Conservation (phyloP, 1,140 invertebrate genomes). For the Drosophila guanche region DNA sequence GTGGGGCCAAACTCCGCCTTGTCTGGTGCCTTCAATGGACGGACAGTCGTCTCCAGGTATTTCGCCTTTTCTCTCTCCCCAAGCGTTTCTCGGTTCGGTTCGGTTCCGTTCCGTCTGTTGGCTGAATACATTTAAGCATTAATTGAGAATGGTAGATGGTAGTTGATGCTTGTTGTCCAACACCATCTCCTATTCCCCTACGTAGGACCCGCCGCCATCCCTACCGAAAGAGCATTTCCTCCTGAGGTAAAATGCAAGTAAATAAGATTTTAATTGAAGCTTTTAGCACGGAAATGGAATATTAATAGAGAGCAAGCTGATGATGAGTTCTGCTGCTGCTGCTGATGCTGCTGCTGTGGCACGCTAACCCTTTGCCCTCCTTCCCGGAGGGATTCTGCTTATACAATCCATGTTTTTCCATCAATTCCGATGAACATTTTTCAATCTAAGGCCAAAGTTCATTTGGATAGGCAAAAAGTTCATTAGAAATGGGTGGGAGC, state of each 20-base stretch:
- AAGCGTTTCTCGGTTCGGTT: conserved; percentile 8
- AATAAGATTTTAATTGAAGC: conserved; percentile 73
- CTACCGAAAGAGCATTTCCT: too few species aligned
- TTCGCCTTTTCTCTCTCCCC: conserved; percentile 1
- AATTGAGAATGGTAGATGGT: conserved; percentile 27
- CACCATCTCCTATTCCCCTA: too few species aligned
- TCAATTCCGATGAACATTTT: conserved; percentile 32
- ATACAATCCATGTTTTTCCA: background rate
- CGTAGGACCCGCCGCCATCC: too few species aligned
- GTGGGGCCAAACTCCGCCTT: too few species aligned
- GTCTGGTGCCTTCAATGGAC: background rate
- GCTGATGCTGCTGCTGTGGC: background rate
- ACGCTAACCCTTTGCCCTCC: background rate
- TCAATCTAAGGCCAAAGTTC: conserved; percentile 41
- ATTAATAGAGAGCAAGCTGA: conserved; percentile 52
- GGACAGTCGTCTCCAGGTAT: background rate
- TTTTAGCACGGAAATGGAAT: conserved; percentile 72
- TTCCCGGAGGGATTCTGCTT: background rate
- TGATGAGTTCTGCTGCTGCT: conserved; percentile 41
- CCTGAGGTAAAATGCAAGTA: conserved; percentile 39
- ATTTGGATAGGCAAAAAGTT: conserved; percentile 18
- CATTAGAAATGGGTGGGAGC: conserved; percentile 2
- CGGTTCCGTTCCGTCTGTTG: conserved; percentile 10
- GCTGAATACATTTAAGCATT: conserved; percentile 51
- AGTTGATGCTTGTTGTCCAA: background rate